phyloP scores from a whole-genome alignment of 2,888 invertebrate genomes.

The Drosophila kuntzei region DNA sequence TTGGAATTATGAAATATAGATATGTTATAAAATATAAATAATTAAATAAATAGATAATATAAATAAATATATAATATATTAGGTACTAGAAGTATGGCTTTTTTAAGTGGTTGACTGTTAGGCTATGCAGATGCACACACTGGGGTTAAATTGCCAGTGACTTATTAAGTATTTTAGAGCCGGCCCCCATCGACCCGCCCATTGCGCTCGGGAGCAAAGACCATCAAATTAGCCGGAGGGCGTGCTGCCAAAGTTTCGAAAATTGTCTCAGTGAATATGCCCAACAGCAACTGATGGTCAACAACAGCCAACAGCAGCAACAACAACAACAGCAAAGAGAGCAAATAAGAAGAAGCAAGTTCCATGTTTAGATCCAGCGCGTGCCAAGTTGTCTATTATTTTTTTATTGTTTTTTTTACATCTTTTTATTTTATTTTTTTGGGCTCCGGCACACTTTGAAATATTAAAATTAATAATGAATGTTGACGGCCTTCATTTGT shows the following conservation, averaged over 20 bases:
- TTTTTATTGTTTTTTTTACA: conserved; percentile 11
- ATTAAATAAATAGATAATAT: no score
- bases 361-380: conserved; percentile 8
- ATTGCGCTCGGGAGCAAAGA: conserved; percentile 11
- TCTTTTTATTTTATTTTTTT: conserved; percentile 14
- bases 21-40: no score
- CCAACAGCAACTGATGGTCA: conserved; percentile 18
- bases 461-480: conserved; percentile 78
- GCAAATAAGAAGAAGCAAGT: conserved; percentile 8
- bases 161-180: conserved; percentile 26
- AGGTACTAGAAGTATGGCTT: no score
- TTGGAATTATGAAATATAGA: no score
- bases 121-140: not conserved
- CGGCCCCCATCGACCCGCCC: not conserved
- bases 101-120: not conserved
- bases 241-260: conserved; percentile 10
- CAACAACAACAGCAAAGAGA: conserved; percentile 5
- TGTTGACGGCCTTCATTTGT: conserved; percentile 60
- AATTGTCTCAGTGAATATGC: conserved; percentile 5
- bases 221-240: conserved; percentile 26
- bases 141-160: conserved; percentile 5
- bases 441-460: conserved; percentile 57
- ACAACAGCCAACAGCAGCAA: not conserved
- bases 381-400: conserved; percentile 30
- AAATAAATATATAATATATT: no score